Evolutionary conservation across 1,140 invertebrate species (phyloP).

Genomic region (Yoshiicerus persimilis): DNA sequence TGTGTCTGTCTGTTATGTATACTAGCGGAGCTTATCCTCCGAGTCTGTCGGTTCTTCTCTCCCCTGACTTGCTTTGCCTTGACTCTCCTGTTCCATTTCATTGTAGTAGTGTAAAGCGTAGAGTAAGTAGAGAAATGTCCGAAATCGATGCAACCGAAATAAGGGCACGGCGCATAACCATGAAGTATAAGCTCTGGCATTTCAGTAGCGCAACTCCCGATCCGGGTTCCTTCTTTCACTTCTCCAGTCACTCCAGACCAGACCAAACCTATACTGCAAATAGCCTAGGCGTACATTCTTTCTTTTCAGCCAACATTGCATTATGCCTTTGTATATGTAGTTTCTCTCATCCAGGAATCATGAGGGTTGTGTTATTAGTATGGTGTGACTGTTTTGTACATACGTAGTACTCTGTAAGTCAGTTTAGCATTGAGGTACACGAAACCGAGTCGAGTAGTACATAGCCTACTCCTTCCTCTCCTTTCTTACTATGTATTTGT

Average conservation of each 20-base stretch:
- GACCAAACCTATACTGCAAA: background rate
- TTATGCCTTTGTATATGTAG: background rate
- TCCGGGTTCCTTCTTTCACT: background rate
- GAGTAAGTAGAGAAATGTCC: background rate
- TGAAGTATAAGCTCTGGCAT: background rate
- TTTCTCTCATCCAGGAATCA: background rate
- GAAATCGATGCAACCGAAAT: conserved; percentile 24
- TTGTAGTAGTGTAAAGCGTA: background rate
- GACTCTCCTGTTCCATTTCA: background rate
- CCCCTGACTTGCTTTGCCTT: background rate
- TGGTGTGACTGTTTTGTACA: background rate
- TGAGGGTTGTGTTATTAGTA: background rate
- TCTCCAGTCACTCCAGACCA: background rate
- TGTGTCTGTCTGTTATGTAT: background rate
- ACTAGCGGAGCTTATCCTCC: background rate
- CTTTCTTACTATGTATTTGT: background rate
- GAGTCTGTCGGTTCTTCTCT: background rate
- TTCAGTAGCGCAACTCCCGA: background rate
- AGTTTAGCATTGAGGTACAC: too few relatives aligned
- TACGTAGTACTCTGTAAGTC: too few relatives aligned
- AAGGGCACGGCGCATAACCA: conserved; percentile 8
- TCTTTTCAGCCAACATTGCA: background rate
- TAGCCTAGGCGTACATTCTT: background rate
- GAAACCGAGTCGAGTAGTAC: background rate
- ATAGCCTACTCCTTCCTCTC: background rate